phyloP scores from a whole-genome alignment of 2,113 vertebrate species.

The Saguinus midas region DNA sequence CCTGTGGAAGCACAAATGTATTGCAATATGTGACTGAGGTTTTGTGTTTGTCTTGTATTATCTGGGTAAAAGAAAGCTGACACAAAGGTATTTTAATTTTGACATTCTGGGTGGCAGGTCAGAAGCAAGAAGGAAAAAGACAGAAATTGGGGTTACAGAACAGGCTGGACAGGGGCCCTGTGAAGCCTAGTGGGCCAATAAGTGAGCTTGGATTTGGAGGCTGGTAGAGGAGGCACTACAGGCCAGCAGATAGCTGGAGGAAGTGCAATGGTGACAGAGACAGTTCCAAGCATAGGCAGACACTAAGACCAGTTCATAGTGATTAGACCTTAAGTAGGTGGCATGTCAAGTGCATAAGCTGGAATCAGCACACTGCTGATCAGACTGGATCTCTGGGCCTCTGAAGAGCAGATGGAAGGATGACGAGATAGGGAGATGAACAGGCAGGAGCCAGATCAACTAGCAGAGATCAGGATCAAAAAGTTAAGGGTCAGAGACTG shows the following conservation, averaged over 20 bases:
- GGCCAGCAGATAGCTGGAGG: background rate
- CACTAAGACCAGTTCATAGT: background rate
- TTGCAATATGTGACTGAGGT: background rate
- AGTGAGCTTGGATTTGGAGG: background rate
- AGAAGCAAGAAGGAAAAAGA: background rate
- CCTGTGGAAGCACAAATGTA: accelerated
- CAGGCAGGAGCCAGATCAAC: background rate
- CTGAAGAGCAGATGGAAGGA: background rate
- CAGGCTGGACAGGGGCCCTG: background rate
- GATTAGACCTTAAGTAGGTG: background rate
- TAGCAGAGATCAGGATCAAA: background rate
- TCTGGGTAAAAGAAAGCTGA: background rate
- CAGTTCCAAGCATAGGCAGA: background rate
- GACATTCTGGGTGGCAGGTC: background rate
- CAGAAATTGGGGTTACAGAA: background rate
- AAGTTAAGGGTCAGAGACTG: background rate
- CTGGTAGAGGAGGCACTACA: background rate
- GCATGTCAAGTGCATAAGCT: no score
- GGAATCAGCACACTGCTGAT: background rate
- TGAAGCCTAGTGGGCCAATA: background rate
- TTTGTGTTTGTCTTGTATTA: background rate
- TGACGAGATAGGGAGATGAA: background rate
- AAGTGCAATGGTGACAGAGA: background rate
- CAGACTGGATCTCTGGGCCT: background rate
- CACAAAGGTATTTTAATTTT: background rate